Evolutionary conservation across 2,113 vertebrate genomes (phyloP).

Genomic region (Rhinoderma darwinii): DNA sequence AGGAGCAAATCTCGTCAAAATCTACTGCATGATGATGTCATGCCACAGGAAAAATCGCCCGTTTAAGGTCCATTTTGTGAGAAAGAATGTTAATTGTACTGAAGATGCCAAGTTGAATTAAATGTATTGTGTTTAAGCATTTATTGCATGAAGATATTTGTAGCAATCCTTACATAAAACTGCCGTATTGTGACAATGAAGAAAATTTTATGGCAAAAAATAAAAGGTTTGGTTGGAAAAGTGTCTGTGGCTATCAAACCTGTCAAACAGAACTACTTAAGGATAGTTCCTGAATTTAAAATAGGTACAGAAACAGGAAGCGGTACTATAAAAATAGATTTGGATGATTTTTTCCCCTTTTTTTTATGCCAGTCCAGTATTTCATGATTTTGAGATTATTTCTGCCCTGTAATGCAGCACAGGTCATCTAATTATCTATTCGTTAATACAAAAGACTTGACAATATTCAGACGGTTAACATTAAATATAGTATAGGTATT

Average conservation of each 20-base stretch:
- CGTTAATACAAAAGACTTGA: background rate
- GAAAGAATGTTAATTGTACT: constrained; percentile 4
- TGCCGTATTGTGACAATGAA: background rate
- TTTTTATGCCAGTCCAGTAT: background rate
- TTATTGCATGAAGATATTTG: constrained; percentile 8
- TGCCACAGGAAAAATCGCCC: background rate
- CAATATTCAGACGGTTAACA: background rate
- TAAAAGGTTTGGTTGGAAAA: background rate
- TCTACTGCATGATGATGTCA: background rate
- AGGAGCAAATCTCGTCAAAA: background rate
- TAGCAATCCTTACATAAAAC: background rate
- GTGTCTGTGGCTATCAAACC: background rate
- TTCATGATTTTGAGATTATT: background rate
- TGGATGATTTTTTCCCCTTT: background rate
- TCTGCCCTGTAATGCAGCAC: background rate
- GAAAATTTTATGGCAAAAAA: background rate
- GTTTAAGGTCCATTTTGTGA: constrained; percentile 9
- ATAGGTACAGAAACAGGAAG: background rate
- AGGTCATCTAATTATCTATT: background rate
- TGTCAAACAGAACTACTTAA: constrained; percentile 18
- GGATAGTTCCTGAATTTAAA: constrained; percentile 21
- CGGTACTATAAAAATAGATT: background rate
- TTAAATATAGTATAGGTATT: too few relatives aligned
- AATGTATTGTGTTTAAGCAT: background rate
- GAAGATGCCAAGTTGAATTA: background rate